Percentiles rank a stretch among this genome's conserved stretches.
Conservation (phyloP, 2,888 invertebrate genomes). For the Noctua janthe region DNA sequence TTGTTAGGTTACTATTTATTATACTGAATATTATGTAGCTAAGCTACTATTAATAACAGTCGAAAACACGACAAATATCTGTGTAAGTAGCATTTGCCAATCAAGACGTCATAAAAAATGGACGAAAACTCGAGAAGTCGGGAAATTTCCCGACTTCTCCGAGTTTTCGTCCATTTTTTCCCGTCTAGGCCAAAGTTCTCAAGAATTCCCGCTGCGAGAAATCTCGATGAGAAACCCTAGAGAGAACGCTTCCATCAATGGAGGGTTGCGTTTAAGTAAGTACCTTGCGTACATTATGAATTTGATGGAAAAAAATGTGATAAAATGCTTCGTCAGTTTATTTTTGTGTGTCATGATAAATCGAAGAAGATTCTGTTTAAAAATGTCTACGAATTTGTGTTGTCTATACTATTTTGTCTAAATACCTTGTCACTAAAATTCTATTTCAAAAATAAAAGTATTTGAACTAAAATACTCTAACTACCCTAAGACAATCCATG, state of each 20-base stretch:
- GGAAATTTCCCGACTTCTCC: background rate
- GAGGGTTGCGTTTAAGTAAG: background rate
- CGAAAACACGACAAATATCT: too few species aligned
- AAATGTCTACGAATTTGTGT: background rate
- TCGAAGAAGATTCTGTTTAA: background rate
- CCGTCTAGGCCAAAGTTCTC: background rate
- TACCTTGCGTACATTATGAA: conserved; percentile 3
- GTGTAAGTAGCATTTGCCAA: background rate
- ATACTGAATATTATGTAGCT: too few species aligned
- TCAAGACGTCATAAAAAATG: background rate
- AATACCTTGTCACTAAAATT: too few species aligned
- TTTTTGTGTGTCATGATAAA: conserved; percentile 6
- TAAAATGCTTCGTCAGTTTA: conserved; percentile 21
- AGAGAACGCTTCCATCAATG: background rate
- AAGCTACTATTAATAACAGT: too few species aligned
- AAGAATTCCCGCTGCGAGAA: background rate
- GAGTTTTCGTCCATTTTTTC: background rate
- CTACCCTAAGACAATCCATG: background rate
- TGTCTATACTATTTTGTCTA: background rate
- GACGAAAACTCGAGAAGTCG: too few species aligned
- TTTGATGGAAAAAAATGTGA: background rate
- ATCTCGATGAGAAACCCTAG: background rate
- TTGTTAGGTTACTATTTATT: too few species aligned
- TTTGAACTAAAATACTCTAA: background rate
- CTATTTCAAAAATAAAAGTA: background rate